phyloP scores from a whole-genome alignment of 2,113 vertebrate species.

The Rhea americana region DNA sequence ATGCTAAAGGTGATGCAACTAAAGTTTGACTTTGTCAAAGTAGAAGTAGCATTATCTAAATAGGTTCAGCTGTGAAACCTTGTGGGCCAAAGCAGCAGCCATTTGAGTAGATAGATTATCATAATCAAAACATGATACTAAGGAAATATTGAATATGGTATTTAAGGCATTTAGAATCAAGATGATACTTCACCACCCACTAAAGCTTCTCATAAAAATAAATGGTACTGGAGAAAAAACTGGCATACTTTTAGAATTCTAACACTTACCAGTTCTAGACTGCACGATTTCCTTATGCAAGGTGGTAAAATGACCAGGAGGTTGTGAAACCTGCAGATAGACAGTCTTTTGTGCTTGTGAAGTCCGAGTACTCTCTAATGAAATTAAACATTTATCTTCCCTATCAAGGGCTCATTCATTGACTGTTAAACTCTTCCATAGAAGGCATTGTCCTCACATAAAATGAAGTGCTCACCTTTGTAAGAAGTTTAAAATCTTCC shows the following conservation, averaged over 20 bases:
- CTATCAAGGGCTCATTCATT: not conserved
- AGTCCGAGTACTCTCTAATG: not conserved
- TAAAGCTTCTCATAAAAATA: not conserved
- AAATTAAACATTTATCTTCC: not conserved
- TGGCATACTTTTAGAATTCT: not conserved
- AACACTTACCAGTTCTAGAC: slow-evolving; percentile 8
- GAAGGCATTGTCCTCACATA: not conserved
- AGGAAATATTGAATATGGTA: not conserved
- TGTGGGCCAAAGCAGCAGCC: not conserved
- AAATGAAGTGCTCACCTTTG: not conserved
- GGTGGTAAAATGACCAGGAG: not conserved
- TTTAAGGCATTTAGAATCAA: not conserved
- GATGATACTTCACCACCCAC: not conserved
- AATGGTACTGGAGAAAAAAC: not conserved
- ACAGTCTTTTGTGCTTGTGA: not conserved
- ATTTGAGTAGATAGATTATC: not conserved
- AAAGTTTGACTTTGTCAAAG: not conserved
- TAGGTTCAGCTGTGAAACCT: not conserved
- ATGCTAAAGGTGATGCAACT: not conserved
- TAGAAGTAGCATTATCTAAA: not conserved
- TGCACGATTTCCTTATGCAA: slow-evolving; percentile 24
- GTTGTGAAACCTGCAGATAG: slow-evolving; percentile 15
- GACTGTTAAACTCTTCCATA: not conserved
- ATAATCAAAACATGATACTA: not conserved
- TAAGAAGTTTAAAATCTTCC: not conserved